Percentiles rank a stretch among this genome's conserved stretches.
Conservation (phyloP, 2,113 vertebrate genomes). For the Phasianus colchicus region DNA sequence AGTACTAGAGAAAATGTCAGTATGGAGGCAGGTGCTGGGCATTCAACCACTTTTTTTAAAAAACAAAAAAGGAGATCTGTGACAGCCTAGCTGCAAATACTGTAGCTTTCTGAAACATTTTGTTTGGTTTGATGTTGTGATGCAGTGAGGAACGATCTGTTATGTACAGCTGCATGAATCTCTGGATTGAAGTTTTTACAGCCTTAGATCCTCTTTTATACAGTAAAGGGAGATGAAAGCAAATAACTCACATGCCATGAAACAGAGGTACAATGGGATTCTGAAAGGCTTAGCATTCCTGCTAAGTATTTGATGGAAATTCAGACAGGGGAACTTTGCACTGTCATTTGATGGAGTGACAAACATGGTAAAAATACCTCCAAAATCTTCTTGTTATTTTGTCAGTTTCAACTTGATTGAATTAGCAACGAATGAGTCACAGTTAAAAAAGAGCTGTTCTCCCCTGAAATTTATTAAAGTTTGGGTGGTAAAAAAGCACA, state of each 20-base stretch:
- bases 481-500: conserved; percentile 49
- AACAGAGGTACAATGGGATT: conserved; percentile 79
- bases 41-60: conserved; percentile 74
- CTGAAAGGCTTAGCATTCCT: conserved; percentile 75
- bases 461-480: conserved; percentile 63
- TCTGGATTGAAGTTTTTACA: conserved; percentile 81
- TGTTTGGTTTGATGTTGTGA: conserved; percentile 81
- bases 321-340: conserved; percentile 74
- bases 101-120: conserved; percentile 80
- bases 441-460: conserved; percentile 71
- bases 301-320: conserved; percentile 80
- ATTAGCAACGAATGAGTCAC: conserved; percentile 75
- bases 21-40: conserved; percentile 77
- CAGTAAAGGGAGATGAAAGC: conserved; percentile 81
- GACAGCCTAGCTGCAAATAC: conserved; percentile 71
- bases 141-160: conserved; percentile 76
- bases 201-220: conserved; percentile 82
- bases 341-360: conserved; percentile 69
- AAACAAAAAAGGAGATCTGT: conserved; percentile 51
- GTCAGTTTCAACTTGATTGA: conserved; percentile 74
- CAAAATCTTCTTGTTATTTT: conserved; percentile 72
- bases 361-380: conserved; percentile 77
- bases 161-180: conserved; percentile 81
- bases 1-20: conserved; percentile 79
- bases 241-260: conserved; percentile 79